Evolutionary conservation across 2,797 vertebrate genomes (phyloP), one percentile per base, ranked within the genome.

Genomic region (Typhlichthys eigenmanni): DNA sequence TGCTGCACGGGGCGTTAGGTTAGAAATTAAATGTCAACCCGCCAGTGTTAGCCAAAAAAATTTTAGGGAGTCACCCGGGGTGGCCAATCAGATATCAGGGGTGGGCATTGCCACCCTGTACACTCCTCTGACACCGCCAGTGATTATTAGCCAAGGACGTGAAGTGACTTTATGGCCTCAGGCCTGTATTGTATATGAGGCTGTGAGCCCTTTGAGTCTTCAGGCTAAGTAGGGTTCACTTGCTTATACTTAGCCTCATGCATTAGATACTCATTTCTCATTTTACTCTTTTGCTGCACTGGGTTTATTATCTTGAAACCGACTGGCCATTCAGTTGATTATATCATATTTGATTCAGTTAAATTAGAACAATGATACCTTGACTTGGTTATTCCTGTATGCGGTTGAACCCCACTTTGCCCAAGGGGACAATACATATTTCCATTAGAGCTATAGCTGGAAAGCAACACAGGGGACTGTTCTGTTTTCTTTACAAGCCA

Each of bases 351-450:
- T 38, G 34, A 38, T 38, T 38, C 34, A 6, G 8, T 38, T 38
- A 38, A 38, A 38, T 38, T 38, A 38, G 34, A 38, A 38, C 8
- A 6, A 38, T 38, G 34, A 38, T 38, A 55, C 52, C 58, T 64
- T 77, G 64, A 69, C 79, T 75, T 66, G 64, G 60, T 53, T 62
- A 19, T 69, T 69, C 34, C 67, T 62, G 55, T 19, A 19, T 19
- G 19, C 55, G 19, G 13, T 59, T 55, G 50, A 52, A 51, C 49
- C n/a, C 52, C 34, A 4, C n/a, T n/a, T 55, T 45, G 62, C 77
- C 58, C 56, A 13, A 55, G 63, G 70, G 60, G 68, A 65, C 52
- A 59, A 70, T 76, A 71, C 65, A 71, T 46, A 49, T 70, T 19
- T 64, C 64, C 68, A 74, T 70, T 54, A 64, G 43, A 49, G 62